Conservation (phyloP, 2,888 invertebrate species). For the Trachelus troglodyta region DNA sequence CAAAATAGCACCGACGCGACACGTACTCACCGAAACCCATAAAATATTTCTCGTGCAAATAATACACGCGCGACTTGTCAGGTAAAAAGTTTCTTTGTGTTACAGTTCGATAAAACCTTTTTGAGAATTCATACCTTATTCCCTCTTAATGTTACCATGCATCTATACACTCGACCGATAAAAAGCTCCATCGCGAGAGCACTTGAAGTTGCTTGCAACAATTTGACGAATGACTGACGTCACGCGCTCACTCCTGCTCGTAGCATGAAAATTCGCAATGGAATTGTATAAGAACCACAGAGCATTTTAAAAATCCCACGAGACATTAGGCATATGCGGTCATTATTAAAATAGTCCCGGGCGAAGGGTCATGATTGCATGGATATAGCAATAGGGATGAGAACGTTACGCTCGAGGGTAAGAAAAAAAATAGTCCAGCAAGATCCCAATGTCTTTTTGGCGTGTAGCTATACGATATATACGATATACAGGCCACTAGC, state of each 20-base stretch:
- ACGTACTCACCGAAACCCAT: not conserved
- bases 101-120: not conserved
- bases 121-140: not conserved
- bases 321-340: not conserved
- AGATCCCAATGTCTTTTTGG: not conserved
- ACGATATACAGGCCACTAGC: slow-evolving; percentile 1
- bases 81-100: not conserved
- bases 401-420: too few relatives aligned
- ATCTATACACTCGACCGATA: not conserved
- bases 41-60: not conserved
- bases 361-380: not conserved
- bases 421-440: not conserved
- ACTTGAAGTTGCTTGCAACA: not conserved
- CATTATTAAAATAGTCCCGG: not conserved
- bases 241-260: not conserved
- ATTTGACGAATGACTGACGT: not conserved
- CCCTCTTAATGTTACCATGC: not conserved
- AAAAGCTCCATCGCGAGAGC: not conserved
- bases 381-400: too few relatives aligned
- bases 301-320: not conserved
- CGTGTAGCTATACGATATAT: not conserved
- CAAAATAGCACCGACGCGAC: not conserved
- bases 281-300: not conserved
- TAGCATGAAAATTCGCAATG: not conserved
- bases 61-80: not conserved